Evolutionary conservation across 2,797 vertebrate species (phyloP), one percentile per base, ranked within the genome.

Genomic region (Basileuterus tristriatus): DNA sequence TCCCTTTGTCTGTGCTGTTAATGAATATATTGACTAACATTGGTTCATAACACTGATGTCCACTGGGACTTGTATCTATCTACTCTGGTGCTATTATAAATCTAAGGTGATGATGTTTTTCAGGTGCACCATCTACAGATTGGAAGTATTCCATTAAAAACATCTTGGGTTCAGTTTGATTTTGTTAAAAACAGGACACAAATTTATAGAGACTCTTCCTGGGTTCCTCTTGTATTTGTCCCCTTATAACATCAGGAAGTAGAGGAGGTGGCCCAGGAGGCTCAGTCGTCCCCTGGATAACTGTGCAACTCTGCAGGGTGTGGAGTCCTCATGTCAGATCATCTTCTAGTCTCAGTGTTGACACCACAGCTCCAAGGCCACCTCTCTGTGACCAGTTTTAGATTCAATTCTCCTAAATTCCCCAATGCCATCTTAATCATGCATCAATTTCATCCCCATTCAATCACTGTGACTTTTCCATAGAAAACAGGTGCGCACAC

Each of bases 261-360:
- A 83, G 50, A 72, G 5, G 12, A 41, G 1, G 5, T 19, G 4
- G 6, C 8, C 13, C 12, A 21, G 41, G 11, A 71, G 37, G 3
- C 9, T 76, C 12, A 39, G 17, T 59, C 19, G 41, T 29, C 1
- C 15, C 21, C 18, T 50, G 21, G 6, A 36, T 37, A 49, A 30
- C 7, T 43, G 8, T 30, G 36, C 17, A 53, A 15, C 19, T 34
- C 60, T 58, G 8, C 1, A 4, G 6, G 4, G 3, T 1, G 2
- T 43, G 55, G 9, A 82, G 6, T 16, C 8, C 9, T 63, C 24
- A 30, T 21, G 3, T 53, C 26, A 49, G 8, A 39, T 11, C 3
- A 77, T 41, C 43, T 87, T 86, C 47, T 58, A 71, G 17, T 21
- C 46, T 75, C 2, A 0, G 5, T 62, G 3, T 46, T 91, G n/a